Evolutionary conservation across 2,888 invertebrate genomes (phyloP).

Genomic region (Tipula confusa): DNA sequence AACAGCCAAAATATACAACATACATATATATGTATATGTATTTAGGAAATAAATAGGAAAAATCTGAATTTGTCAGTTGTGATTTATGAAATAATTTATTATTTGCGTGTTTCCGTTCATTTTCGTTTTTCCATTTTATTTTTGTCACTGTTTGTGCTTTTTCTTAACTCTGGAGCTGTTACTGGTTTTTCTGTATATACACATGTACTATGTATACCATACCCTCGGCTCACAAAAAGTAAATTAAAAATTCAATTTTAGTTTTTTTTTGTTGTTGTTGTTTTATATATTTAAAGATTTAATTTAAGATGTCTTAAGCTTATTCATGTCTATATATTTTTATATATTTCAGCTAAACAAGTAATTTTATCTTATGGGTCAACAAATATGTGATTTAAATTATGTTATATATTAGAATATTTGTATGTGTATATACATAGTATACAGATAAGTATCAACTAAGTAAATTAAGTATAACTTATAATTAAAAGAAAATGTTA

Average conservation of each 20-base stretch:
- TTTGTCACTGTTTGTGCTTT: neutral
- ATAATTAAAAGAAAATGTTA: neutral
- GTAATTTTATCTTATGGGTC: neutral
- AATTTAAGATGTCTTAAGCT: neutral
- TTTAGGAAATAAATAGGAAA: constrained; percentile 7
- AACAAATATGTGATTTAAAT: neutral
- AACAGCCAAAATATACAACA: neutral
- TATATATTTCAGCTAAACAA: neutral
- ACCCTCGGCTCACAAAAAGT: neutral
- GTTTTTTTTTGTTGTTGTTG: too few species aligned
- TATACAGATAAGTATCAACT: neutral
- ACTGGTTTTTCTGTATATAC: neutral
- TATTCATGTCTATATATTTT: neutral
- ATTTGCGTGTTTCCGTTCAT: neutral
- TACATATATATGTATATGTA: too few species aligned
- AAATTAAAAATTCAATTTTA: neutral
- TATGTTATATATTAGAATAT: neutral
- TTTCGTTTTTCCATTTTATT: neutral
- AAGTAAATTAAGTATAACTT: neutral
- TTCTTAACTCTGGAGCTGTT: neutral
- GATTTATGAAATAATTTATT: constrained; percentile 9
- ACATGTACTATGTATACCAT: neutral
- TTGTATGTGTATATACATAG: too few species aligned
- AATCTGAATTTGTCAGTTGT: constrained; percentile 25
- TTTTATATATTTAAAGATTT: neutral